Evolutionary conservation across 2,888 invertebrate genomes (phyloP).

Genomic region (Catocala sponsa): DNA sequence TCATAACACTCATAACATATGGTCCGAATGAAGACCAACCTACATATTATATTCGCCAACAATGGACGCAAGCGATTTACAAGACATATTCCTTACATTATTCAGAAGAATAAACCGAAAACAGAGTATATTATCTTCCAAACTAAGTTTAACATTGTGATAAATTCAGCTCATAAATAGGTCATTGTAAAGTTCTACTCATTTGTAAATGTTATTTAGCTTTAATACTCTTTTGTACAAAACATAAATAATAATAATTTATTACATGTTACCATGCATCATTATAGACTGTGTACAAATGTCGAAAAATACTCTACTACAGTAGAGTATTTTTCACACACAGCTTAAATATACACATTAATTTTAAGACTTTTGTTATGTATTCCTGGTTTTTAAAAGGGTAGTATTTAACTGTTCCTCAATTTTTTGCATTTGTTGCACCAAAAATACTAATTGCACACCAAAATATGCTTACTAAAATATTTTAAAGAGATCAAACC

Average conservation of each 20-base stretch:
- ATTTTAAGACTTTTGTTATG: background rate
- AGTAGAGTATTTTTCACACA: too few relatives aligned
- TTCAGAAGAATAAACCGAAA: slow-evolving; percentile 74
- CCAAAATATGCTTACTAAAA: too few relatives aligned
- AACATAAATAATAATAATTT: slow-evolving; percentile 19
- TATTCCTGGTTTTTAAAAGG: background rate
- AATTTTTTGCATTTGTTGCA: too few relatives aligned
- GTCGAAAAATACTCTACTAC: slow-evolving; percentile 6
- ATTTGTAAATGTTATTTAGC: slow-evolving; percentile 36
- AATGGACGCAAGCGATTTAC: slow-evolving; percentile 97
- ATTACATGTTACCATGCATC: slow-evolving; percentile 8
- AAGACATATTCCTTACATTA: slow-evolving; percentile 90
- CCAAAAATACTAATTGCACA: too few relatives aligned
- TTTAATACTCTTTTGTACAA: slow-evolving; percentile 44
- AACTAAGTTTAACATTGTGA: slow-evolving; percentile 45
- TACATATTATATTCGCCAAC: slow-evolving; percentile 93
- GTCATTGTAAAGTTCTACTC: slow-evolving; percentile 9
- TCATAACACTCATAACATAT: slow-evolving; percentile 91
- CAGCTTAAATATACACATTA: background rate
- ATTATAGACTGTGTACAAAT: slow-evolving; percentile 13
- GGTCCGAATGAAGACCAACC: slow-evolving; percentile 92
- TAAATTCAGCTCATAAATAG: slow-evolving; percentile 42
- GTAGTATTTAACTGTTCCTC: too few relatives aligned
- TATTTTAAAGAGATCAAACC: too few relatives aligned
- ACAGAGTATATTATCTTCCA: slow-evolving; percentile 38